A percentile compares a stretch with the other conserved stretches of the same genome.
Evolutionary conservation across 1,140 invertebrate species (phyloP).

Genomic region (Diorhabda carinulata): DNA sequence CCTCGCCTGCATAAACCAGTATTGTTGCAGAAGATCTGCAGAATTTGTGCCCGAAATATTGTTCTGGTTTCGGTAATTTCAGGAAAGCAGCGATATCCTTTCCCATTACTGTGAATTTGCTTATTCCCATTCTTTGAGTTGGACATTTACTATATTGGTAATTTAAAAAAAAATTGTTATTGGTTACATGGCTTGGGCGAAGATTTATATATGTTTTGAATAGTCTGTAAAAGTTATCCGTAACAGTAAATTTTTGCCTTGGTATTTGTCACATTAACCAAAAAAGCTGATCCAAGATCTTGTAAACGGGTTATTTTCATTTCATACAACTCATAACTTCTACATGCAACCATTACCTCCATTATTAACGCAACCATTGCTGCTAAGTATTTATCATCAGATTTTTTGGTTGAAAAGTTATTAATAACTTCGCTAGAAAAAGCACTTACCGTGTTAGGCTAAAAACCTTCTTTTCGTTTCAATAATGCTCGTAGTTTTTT

Average conservation of each 20-base stretch:
- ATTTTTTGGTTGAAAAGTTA: not conserved
- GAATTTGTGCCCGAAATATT: too few relatives aligned
- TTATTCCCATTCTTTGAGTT: too few relatives aligned
- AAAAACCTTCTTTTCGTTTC: not conserved
- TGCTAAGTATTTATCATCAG: not conserved
- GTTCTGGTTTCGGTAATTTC: too few relatives aligned
- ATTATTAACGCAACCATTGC: not conserved
- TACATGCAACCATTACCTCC: not conserved
- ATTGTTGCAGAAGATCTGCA: too few relatives aligned
- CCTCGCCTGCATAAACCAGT: too few relatives aligned
- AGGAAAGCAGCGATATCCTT: too few relatives aligned
- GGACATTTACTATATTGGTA: too few relatives aligned
- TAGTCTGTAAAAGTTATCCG: too few relatives aligned
- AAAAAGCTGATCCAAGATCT: slow-evolving; percentile 8
- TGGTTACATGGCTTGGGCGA: too few relatives aligned
- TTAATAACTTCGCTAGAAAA: not conserved
- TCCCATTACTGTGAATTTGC: too few relatives aligned
- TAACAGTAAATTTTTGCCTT: not conserved
- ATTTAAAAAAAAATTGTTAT: too few relatives aligned
- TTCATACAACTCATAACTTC: slow-evolving; percentile 3
- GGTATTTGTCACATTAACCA: not conserved
- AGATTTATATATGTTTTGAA: too few relatives aligned
- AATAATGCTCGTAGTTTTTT: not conserved
- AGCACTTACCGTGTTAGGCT: not conserved
- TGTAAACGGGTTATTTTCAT: slow-evolving; percentile 3